Base-by-base conservation (phyloP, 2,797 vertebrate genomes). In the Dipus sagitta region DNA sequence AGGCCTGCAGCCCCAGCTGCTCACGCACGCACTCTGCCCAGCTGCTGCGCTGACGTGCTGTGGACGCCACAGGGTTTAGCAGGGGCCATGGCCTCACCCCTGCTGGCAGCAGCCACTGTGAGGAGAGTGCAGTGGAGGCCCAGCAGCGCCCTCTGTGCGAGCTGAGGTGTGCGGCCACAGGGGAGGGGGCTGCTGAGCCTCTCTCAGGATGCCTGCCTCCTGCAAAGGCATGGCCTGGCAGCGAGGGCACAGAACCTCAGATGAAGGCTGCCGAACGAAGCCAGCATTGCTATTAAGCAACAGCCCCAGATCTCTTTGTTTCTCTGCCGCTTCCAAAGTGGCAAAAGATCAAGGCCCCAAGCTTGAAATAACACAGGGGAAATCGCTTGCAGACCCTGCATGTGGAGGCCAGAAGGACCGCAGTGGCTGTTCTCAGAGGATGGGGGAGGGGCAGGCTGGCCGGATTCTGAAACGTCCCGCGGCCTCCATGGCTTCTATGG, bases 371-470 rank as follows among this genome's bases (percentile, higher is more conserved):
- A 97, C 96, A 92, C 80, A 72, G 92, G 90, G 97, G 94, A 96
- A 98, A 98, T 97, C 34, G 95, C 96, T 97, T 80, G 80, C 97
- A 97, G 96, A 90, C 95, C 83, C 30, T 83, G 96, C 98, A 98
- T 98, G 98, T 98, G 98, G 98, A 97, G 92, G 86, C 98, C 98
- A 98, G 97, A 98, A 98, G 93, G 93, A 78, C 79, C 92, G 94
- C 84, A 96, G 93, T 86, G 60, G 92, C 26, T 1, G 58, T 30
- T 32, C 85, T 38, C 30, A 86, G 94, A 88, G 96, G 87, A 72
- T 21, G 92, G 90, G 96, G 88, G 94, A 71, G 96, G 81, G 93
- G 94, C 28, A 32, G 47, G 86, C 68, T 83, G 92, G 92, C 89
- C 70, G 3, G 78, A 68, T 94, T 95, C 96, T 83, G n/a, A n/a